These are phyloP conservation scores for Formica aserva DNA, from an alignment of 2,888 invertebrate species.

Conservation along the genomic window DNA sequence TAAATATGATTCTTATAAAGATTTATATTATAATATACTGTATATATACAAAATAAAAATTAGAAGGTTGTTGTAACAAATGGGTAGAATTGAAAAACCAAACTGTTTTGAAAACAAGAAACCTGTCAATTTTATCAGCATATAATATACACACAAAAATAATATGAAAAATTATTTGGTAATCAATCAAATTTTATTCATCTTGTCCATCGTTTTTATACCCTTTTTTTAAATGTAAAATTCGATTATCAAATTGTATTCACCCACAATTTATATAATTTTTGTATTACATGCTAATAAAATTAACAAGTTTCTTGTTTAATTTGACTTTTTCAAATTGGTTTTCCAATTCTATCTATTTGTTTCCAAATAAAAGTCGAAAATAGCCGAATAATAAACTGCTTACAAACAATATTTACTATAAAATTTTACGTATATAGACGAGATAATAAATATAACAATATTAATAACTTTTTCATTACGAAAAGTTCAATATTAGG, in stretches of 20 bases:
- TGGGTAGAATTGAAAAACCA: no score
- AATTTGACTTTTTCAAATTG: no score
- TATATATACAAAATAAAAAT: no score
- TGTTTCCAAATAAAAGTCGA: background rate
- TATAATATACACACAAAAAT: background rate
- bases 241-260: no score
- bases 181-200: background rate
- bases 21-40: background rate
- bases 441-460: slow-evolving; percentile 9
- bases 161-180: background rate
- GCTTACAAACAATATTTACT: background rate
- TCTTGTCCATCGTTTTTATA: no score
- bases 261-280: background rate
- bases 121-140: background rate
- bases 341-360: no score
- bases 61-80: no score
- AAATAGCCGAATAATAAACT: no score
- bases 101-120: background rate
- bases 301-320: background rate
- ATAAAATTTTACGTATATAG: background rate
- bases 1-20: background rate
- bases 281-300: background rate
- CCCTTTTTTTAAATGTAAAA: no score
- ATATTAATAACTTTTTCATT: background rate
- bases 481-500: background rate